phyloP scores from a whole-genome alignment of 2,888 invertebrate species.

The Stenoptilia bipunctidactyla region DNA sequence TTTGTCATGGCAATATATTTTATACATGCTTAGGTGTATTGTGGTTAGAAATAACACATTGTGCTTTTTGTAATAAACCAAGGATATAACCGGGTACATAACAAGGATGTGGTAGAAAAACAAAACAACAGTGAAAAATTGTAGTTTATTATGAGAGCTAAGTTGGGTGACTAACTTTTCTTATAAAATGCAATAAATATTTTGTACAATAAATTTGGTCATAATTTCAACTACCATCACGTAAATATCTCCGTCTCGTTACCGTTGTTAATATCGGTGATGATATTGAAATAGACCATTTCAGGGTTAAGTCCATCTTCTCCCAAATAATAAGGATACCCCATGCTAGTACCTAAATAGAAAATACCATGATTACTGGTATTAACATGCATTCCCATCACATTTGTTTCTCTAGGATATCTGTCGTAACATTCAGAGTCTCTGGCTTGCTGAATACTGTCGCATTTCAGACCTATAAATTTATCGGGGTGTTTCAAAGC shows the following conservation, averaged over 20 bases:
- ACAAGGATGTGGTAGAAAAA: too few species aligned
- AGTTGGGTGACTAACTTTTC: too few species aligned
- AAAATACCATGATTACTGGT: conserved; percentile 38
- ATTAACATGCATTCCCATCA: conserved; percentile 38
- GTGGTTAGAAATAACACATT: too few species aligned
- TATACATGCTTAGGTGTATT: too few species aligned
- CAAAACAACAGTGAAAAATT: too few species aligned
- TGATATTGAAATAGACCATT: conserved; percentile 38
- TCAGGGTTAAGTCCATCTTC: conserved; percentile 39
- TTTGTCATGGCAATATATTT: too few species aligned
- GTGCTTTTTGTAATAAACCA: too few species aligned
- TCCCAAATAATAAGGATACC: conserved; percentile 47
- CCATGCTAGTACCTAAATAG: conserved; percentile 42
- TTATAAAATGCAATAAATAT: too few species aligned
- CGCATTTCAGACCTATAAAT: conserved; percentile 46
- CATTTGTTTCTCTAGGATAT: conserved; percentile 31
- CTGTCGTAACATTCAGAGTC: conserved; percentile 39
- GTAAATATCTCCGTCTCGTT: conserved; percentile 44
- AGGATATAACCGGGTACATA: too few species aligned
- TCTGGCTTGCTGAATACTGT: conserved; percentile 45
- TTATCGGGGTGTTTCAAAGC: conserved; percentile 40
- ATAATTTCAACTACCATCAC: too few species aligned
- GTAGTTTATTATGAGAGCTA: too few species aligned
- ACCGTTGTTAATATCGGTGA: conserved; percentile 40
- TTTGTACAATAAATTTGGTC: too few species aligned